Evolutionary conservation across 2,797 vertebrate species (phyloP), one percentile per base, ranked within the genome.

Genomic region (Cercopithecus mitis): DNA sequence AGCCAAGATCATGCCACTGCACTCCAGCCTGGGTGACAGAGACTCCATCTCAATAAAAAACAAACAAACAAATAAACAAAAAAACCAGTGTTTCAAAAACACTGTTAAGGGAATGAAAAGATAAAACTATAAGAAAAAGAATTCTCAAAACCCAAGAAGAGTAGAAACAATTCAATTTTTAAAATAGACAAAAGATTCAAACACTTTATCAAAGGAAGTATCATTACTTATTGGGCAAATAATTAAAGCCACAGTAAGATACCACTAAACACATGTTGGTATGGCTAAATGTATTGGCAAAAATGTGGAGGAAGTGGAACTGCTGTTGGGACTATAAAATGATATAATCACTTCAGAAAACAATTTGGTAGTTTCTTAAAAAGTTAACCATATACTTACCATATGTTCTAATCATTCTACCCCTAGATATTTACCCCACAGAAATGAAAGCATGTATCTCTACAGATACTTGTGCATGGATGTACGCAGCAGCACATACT

Each of bases 21-120:
- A 67, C 61, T 67, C 33, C 61, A 67, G 33, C 33, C 61, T 67
- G 61, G 14, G 6, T 67, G 61, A n/a, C 15, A 67, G 33, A 67
- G 64, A n/a, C 64, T 67, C 15, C 4, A 67, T 67, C 64, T n/a
- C 64, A 67, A 67, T 67, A n/a, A n/a, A n/a, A n/a, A 67, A 67
- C 33, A 64, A 64, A 64, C 33, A 64, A 64, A 67, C 7, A 64
- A 64, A 61, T 15, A 61, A 61, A 30, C 39, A 39, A 41, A 41
- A 15, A 64, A 64, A 64, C 33, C 27, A 64, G 58, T 64, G 30
- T 81, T 85, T 87, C 27, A 95, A 97, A 97, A 96, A 30, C 20
- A 89, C 7, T 72, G 5, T 47, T 87, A 76, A 88, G 15, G 87
- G 55, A 94, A 72, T 84, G 30, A 94, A 97, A 93, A 88, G 8